These are phyloP conservation scores for Altica lythri DNA, from an alignment of 2,888 invertebrate species.

Conservation along the genomic window DNA sequence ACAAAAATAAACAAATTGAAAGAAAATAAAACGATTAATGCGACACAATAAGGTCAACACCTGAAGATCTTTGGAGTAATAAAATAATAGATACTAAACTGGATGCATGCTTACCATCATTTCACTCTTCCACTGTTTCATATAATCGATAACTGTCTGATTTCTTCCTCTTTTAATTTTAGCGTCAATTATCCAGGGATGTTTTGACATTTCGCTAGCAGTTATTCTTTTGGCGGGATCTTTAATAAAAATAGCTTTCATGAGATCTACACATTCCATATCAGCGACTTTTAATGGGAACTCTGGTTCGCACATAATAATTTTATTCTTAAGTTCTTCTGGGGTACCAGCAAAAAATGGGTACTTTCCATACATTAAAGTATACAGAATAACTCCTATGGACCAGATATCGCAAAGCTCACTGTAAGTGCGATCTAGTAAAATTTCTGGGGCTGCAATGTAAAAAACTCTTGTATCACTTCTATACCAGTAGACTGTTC, in stretches of 20 bases:
- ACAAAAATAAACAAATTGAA: no score
- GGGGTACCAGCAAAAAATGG: slow-evolving; percentile 53
- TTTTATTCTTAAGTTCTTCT: slow-evolving; percentile 47
- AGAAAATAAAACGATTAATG: no score
- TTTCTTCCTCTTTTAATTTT: slow-evolving; percentile 38
- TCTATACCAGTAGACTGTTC: no score
- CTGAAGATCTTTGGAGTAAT: no score
- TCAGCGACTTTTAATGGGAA: slow-evolving; percentile 32
- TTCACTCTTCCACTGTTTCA: slow-evolving; percentile 55
- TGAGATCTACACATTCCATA: slow-evolving; percentile 55
- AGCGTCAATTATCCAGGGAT: slow-evolving; percentile 56
- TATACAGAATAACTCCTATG: slow-evolving; percentile 62
- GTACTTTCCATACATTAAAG: slow-evolving; percentile 54
- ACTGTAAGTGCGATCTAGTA: slow-evolving; percentile 60
- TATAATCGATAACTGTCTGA: slow-evolving; percentile 57
- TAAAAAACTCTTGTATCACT: no score
- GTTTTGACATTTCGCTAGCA: slow-evolving; percentile 59
- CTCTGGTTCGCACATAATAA: slow-evolving; percentile 50
- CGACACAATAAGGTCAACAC: no score
- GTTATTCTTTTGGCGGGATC: slow-evolving; percentile 62
- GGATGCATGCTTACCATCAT: slow-evolving; percentile 52
- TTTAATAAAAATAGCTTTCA: slow-evolving; percentile 58
- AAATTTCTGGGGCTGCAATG: slow-evolving; percentile 62
- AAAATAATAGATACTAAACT: no score
- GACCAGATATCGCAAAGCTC: slow-evolving; percentile 67